A percentile compares a stretch with the other conserved stretches of the same genome.
Conservation (phyloP, 2,797 vertebrate species). For the Allobates femoralis region DNA sequence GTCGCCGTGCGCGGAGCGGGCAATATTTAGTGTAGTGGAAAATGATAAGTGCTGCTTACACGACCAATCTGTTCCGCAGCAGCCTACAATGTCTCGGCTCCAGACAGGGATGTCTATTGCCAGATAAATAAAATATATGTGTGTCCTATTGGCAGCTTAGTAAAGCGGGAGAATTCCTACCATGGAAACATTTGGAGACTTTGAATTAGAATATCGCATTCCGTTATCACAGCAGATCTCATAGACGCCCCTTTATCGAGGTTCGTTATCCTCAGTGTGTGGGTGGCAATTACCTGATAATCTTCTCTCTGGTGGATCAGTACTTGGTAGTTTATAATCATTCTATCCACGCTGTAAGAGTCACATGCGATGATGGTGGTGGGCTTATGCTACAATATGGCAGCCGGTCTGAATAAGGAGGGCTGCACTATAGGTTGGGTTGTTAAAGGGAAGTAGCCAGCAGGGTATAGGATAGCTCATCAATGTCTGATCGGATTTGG, state of each 20-base stretch:
- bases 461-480: no score
- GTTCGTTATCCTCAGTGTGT: neutral
- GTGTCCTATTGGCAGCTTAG: neutral
- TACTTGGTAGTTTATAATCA: neutral
- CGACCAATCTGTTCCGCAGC: constrained; percentile 13
- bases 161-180: neutral
- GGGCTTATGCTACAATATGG: neutral
- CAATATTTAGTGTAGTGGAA: constrained; percentile 39
- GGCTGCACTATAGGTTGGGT: neutral
- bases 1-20: constrained; percentile 20
- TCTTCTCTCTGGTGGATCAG: neutral
- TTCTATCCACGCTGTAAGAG: neutral
- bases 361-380: neutral
- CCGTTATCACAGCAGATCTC: neutral
- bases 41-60: constrained; percentile 40
- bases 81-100: neutral
- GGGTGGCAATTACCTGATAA: neutral
- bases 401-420: neutral
- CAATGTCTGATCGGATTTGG: no score
- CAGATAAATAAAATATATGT: neutral
- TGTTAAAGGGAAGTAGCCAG: no score
- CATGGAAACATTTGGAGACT: neutral
- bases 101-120: neutral
- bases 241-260: neutral
- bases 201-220: neutral